Evolutionary conservation across 1,140 invertebrate genomes (phyloP).

Genomic region (Drosophila seguyi): DNA sequence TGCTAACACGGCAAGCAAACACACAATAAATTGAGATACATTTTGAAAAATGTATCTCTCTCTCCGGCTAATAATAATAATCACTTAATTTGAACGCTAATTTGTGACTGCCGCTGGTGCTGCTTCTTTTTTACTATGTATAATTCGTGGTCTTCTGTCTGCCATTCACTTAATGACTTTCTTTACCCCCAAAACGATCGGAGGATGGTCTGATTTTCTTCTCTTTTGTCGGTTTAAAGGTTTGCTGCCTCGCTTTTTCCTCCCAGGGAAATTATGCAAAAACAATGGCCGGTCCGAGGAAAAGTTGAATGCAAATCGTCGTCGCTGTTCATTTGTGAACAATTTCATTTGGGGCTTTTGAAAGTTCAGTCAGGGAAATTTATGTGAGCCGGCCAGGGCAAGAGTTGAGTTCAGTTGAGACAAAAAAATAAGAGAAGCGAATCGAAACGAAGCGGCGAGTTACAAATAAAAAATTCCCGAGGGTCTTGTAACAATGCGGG

Average conservation of each 20-base stretch:
- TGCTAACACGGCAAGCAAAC: constrained; percentile 58
- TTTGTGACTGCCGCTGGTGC: constrained; percentile 48
- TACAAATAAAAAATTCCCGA: constrained; percentile 42
- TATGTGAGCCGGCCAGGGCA: constrained; percentile 40
- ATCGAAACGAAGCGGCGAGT: constrained; percentile 10
- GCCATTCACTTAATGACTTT: constrained; percentile 75
- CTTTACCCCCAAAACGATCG: constrained; percentile 53
- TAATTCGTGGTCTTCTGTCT: not conserved
- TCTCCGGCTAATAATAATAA: constrained; percentile 70
- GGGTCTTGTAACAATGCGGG: constrained; percentile 56
- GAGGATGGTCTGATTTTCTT: constrained; percentile 73
- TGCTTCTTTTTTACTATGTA: constrained; percentile 3
- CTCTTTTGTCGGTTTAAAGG: constrained; percentile 25
- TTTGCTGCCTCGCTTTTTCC: constrained; percentile 34
- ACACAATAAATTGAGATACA: constrained; percentile 58
- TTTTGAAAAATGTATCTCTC: constrained; percentile 41
- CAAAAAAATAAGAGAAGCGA: constrained; percentile 16
- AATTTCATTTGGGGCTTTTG: constrained; percentile 62
- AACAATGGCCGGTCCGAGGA: constrained; percentile 45
- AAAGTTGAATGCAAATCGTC: constrained; percentile 65
- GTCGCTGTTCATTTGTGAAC: constrained; percentile 54
- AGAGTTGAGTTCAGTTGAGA: constrained; percentile 21
- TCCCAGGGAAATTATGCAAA: constrained; percentile 77
- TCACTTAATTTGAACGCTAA: constrained; percentile 81
- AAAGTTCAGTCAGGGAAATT: constrained; percentile 65